A percentile compares a stretch with the other conserved stretches of the same genome.
Evolutionary conservation across 2,797 vertebrate species (phyloP).

Genomic region (Hippopotamyrus pictus): DNA sequence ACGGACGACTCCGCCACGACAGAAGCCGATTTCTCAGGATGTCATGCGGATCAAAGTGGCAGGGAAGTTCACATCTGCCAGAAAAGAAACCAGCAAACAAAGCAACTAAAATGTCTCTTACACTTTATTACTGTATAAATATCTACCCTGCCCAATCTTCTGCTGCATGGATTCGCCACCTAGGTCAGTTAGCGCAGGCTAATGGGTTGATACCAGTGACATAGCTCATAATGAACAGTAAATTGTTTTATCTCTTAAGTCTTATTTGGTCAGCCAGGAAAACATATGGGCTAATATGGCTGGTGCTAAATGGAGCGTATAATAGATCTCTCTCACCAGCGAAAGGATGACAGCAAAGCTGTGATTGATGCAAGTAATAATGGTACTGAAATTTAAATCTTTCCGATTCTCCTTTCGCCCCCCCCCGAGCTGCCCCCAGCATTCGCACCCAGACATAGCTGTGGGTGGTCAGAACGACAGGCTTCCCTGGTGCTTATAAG

Average conservation of each 20-base stretch:
- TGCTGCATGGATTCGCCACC: constrained; percentile 63
- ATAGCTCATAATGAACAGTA: constrained; percentile 99
- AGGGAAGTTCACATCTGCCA: constrained; percentile 43
- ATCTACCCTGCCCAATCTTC: constrained; percentile 58
- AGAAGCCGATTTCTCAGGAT: constrained; percentile 99
- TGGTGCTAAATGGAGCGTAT: constrained; percentile 98
- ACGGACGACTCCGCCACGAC: constrained; percentile 78
- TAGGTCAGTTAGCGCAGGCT: constrained; percentile 96
- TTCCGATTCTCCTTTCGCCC: constrained; percentile 75
- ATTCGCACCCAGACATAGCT: not conserved
- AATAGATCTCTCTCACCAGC: constrained; percentile 98
- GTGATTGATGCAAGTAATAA: constrained; percentile 99
- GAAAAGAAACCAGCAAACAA: not conserved
- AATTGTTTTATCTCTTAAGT: constrained; percentile 99
- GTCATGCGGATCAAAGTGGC: constrained; percentile 98
- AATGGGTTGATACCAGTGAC: constrained; percentile 99
- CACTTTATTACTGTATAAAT: constrained; percentile 57
- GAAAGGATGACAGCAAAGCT: constrained; percentile 87
- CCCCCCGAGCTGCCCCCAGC: constrained; percentile 59
- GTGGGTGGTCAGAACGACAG: not conserved
- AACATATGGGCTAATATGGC: constrained; percentile 99
- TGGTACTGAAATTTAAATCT: constrained; percentile 98
- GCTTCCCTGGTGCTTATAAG: not conserved
- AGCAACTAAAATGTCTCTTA: not conserved
- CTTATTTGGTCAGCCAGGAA: constrained; percentile 99